phyloP scores from a whole-genome alignment of 2,888 invertebrate genomes.

The Ashinkailepas kermadecensis region DNA sequence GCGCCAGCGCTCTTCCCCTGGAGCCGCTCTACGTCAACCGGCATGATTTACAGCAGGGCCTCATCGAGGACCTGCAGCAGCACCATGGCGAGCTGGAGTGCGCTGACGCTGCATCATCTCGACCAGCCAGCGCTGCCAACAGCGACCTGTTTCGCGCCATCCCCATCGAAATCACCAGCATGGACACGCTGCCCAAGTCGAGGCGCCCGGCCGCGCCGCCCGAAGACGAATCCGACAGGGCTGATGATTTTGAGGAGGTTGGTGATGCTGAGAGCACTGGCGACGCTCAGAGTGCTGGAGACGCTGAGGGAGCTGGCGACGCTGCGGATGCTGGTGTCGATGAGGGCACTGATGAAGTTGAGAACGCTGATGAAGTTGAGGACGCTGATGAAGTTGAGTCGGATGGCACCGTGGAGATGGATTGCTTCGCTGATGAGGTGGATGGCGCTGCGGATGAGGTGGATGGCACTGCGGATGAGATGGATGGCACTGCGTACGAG shows the following conservation, averaged over 20 bases:
- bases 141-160: not conserved
- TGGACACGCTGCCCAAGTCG: constrained; percentile 1
- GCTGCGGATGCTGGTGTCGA: too few species aligned
- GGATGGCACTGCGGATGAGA: not conserved
- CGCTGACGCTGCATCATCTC: not conserved
- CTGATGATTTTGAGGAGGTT: not conserved
- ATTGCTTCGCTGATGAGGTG: not conserved
- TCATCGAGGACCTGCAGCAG: not conserved
- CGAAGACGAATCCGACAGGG: too few species aligned
- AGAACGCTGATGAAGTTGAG: too few species aligned
- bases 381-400: too few species aligned
- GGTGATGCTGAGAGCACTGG: not conserved
- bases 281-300: not conserved
- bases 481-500: not conserved
- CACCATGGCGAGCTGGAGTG: not conserved
- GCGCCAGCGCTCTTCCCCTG: not conserved
- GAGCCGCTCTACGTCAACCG: constrained; percentile 1
- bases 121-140: not conserved
- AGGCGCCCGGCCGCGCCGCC: not conserved
- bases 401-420: too few species aligned
- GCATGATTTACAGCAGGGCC: not conserved
- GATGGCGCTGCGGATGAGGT: not conserved
- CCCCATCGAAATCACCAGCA: constrained; percentile 14
- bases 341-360: too few species aligned
- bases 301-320: too few species aligned